Evolutionary conservation across 1,140 invertebrate genomes (phyloP), one percentile per base, ranked within the genome.

Genomic region (Cotesia vestalis): DNA sequence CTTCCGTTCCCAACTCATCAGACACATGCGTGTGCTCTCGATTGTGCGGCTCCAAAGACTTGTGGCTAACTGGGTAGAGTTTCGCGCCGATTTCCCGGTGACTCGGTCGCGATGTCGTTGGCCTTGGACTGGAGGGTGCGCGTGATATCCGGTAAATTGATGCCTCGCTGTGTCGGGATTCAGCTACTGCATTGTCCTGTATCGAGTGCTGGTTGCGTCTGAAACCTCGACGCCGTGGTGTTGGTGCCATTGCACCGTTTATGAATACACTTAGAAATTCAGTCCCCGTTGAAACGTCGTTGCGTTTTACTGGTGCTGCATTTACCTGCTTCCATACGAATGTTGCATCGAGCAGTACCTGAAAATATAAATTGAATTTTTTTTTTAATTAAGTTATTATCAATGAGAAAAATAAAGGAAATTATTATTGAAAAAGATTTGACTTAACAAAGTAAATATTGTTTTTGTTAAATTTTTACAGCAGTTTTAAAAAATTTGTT

Each of bases 251-350:
- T 66, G 85, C 79, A 68, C 83, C 83, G 77, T 87, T 86, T 76
- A 90, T 88, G 66, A 90, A 87, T 0, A 90, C 85, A 4, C 88
- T 89, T 0, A 90, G 84, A 73, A 90, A 90, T 74, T 90, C 89
- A 2, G 86, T 87, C 61, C 89, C 89, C 35, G 88, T 87, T 12
- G 90, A 78, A 53, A 90, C 84, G 73, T 89, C 89, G 79, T 85
- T 86, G 81, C 75, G 79, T 81, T 77, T 79, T 36, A 62, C 63
- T 46, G 81, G 78, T 51, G 78, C 80, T 34, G 76, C 74, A 9
- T 59, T 64, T 35, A 73, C 68, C 66, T 79, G 75, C 51, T 85
- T 80, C 83, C 79, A 83, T 8, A 84, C 72, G 38, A 87, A 70
- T 74, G 77, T 71, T 72, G 83, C 75, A 71, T 87, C 81, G 60